Conservation (phyloP, 2,888 invertebrate species). For the Euplagia quadripunctaria region DNA sequence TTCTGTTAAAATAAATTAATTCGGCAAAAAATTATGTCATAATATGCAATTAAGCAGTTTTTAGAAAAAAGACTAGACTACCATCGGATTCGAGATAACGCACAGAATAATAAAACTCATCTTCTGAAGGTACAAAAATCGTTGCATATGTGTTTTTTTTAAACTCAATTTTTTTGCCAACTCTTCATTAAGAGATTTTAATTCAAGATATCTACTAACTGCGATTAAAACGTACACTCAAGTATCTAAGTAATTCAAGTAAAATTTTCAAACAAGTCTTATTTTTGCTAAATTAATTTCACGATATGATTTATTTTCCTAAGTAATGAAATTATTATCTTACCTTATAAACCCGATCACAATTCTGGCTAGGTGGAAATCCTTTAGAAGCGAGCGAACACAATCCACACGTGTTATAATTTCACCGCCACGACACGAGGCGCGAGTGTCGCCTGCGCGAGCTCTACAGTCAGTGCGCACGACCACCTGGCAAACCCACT, state of each 20-base stretch:
- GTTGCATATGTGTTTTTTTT: too few relatives aligned
- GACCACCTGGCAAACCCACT: conserved; percentile 40
- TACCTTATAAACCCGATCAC: conserved; percentile 36
- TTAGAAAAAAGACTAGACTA: not conserved
- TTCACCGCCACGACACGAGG: conserved; percentile 62
- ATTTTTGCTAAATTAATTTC: not conserved
- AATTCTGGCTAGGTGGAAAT: conserved; percentile 32
- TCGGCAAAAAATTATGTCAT: conserved; percentile 3
- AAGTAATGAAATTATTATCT: conserved; percentile 5
- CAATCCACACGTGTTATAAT: conserved; percentile 59
- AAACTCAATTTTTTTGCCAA: not conserved
- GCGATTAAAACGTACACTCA: not conserved
- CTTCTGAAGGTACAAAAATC: too few relatives aligned
- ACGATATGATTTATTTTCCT: not conserved
- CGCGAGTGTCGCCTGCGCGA: conserved; percentile 66
- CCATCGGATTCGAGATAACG: not conserved
- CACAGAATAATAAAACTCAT: too few relatives aligned
- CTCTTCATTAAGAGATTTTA: not conserved
- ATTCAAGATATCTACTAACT: not conserved
- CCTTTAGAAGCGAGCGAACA: conserved; percentile 38
- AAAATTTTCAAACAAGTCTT: not conserved
- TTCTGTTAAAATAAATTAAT: not conserved
- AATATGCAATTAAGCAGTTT: not conserved
- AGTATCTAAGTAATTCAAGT: too few relatives aligned
- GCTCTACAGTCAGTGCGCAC: conserved; percentile 69